Conservation (phyloP, 2,888 invertebrate species). For the Seira musarum region DNA sequence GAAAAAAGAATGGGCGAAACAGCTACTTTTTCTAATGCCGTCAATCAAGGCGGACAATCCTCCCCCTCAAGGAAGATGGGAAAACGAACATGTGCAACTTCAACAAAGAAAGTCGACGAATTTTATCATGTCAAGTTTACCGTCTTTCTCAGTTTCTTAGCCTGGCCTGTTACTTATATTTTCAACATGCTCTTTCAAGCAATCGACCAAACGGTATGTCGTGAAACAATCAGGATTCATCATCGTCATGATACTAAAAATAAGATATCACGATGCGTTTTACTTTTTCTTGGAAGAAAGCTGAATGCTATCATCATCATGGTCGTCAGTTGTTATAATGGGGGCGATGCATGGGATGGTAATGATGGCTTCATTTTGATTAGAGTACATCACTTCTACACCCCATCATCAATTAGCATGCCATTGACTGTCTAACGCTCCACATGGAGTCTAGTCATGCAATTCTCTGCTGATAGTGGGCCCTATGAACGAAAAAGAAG, state of each 20-base stretch:
- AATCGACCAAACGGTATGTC: slow-evolving; percentile 66
- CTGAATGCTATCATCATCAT: too few species aligned
- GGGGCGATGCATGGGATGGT: neutral
- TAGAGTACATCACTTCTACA: slow-evolving; percentile 8
- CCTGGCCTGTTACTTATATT: slow-evolving; percentile 64
- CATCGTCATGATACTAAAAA: too few species aligned
- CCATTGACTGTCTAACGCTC: neutral
- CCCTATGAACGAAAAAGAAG: too few species aligned
- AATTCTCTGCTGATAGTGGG: neutral
- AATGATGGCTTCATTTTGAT: slow-evolving; percentile 45
- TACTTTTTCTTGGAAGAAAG: too few species aligned
- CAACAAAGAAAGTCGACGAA: neutral
- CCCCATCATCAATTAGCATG: slow-evolving; percentile 8
- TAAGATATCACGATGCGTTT: too few species aligned
- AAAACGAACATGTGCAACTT: neutral
- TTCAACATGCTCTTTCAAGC: slow-evolving; percentile 60
- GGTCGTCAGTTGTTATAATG: too few species aligned
- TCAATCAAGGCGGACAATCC: slow-evolving; percentile 7
- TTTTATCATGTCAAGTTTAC: slow-evolving; percentile 63
- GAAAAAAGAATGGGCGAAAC: neutral
- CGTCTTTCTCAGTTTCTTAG: slow-evolving; percentile 60
- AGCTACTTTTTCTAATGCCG: neutral
- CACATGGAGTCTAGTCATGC: slow-evolving; percentile 32
- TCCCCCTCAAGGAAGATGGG: neutral
- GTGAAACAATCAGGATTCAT: too few species aligned